phyloP scores from a whole-genome alignment of 2,797 vertebrate species.

The Zenarchopterus dispar region DNA sequence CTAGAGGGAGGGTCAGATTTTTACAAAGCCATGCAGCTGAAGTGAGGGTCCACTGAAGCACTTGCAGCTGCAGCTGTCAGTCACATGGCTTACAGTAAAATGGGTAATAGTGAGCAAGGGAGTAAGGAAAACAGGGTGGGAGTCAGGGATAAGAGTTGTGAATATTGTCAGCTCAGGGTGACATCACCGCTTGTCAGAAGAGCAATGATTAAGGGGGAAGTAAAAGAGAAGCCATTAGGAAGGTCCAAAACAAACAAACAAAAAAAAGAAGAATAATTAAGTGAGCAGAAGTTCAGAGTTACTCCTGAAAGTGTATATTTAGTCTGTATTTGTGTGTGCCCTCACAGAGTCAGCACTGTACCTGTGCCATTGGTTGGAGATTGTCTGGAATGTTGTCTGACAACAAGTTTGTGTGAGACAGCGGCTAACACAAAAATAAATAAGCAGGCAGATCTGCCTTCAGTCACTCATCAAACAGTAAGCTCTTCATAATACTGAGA shows the following conservation, averaged over 20 bases:
- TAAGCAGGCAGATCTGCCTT: constrained; percentile 44
- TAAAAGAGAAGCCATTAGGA: constrained; percentile 22
- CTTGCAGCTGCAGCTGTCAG: constrained; percentile 83
- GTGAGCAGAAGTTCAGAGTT: constrained; percentile 30
- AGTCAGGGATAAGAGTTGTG: constrained; percentile 25
- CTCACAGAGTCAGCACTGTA: constrained; percentile 48
- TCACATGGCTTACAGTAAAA: constrained; percentile 82
- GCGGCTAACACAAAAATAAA: constrained; percentile 17
- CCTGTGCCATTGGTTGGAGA: constrained; percentile 55
- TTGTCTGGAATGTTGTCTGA: constrained; percentile 76
- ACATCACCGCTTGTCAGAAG: constrained; percentile 62
- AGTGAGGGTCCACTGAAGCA: constrained; percentile 71
- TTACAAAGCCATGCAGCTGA: constrained; percentile 83
- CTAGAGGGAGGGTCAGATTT: constrained; percentile 75
- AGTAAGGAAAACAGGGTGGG: constrained; percentile 52
- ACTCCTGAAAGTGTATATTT: constrained; percentile 43
- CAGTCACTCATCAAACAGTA: constrained; percentile 30
- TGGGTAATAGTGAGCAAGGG: constrained; percentile 51
- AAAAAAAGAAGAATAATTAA: constrained; percentile 12
- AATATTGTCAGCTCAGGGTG: constrained; percentile 62
- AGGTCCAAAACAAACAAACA: constrained; percentile 5
- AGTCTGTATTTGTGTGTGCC: constrained; percentile 15
- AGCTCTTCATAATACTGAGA: constrained; percentile 18
- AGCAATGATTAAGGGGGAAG: constrained; percentile 31
- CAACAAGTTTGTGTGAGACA: constrained; percentile 65